Conservation (phyloP, 2,888 invertebrate species). For the Xylota sylvarum region DNA sequence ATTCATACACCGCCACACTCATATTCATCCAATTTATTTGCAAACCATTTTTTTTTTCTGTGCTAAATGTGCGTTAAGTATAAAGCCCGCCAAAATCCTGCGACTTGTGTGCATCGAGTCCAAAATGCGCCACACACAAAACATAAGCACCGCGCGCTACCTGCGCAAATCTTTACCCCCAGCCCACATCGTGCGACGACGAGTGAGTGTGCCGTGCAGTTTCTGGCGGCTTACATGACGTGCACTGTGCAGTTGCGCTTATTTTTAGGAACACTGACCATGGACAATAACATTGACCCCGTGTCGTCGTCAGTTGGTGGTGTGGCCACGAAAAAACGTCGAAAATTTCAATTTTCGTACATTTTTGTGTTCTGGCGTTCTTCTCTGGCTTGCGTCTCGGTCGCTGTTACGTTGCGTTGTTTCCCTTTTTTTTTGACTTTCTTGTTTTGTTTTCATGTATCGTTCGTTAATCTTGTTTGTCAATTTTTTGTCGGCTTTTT, state of each 20-base stretch:
- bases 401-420: conserved; percentile 4
- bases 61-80: conserved; percentile 14
- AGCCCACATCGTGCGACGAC: neutral
- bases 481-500: conserved; percentile 55
- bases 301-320: conserved; percentile 17
- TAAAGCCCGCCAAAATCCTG: conserved; percentile 44
- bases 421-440: conserved; percentile 5
- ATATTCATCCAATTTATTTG: conserved; percentile 25
- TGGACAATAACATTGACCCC: conserved; percentile 76
- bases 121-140: conserved; percentile 30
- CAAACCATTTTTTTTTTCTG: conserved; percentile 16
- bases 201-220: conserved; percentile 21
- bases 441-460: conserved; percentile 14
- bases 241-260: conserved; percentile 53
- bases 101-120: neutral
- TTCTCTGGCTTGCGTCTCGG: neutral
- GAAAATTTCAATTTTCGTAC: conserved; percentile 58
- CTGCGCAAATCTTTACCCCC: conserved; percentile 13
- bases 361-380: conserved; percentile 26
- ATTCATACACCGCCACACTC: neutral
- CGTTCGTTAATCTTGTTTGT: conserved; percentile 64
- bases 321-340: conserved; percentile 63
- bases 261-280: conserved; percentile 72
- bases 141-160: conserved; percentile 8
- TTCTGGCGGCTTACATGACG: conserved; percentile 39